Conservation (phyloP, 2,113 vertebrate genomes). For the Cisticola juncidis region DNA sequence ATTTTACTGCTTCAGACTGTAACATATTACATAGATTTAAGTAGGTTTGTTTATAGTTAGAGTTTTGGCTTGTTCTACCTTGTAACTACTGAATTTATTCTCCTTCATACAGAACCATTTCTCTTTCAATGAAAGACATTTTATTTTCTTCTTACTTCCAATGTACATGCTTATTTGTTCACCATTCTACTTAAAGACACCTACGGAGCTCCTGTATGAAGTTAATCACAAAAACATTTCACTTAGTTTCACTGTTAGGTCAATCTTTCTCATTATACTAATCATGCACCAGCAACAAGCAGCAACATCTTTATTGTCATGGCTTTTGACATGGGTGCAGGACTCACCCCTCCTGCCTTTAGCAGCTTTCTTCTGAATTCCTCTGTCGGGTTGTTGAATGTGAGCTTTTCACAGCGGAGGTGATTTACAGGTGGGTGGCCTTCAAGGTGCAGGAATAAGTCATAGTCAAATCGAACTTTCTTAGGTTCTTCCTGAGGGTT, state of each 20-base stretch:
- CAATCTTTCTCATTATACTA: not conserved
- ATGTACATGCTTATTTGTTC: not conserved
- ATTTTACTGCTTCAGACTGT: not conserved
- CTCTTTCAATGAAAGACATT: not conserved
- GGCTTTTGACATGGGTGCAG: slow-evolving; percentile 6
- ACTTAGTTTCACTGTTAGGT: not conserved
- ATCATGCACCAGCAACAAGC: not conserved
- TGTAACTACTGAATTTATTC: not conserved
- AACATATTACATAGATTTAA: not conserved
- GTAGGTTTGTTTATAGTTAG: not conserved
- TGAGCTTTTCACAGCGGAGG: slow-evolving; percentile 90
- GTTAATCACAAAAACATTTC: not conserved
- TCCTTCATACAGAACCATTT: not conserved
- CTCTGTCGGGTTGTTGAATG: slow-evolving; percentile 90
- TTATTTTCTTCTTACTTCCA: not conserved
- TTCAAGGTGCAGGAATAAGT: slow-evolving; percentile 91
- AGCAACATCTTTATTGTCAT: not conserved
- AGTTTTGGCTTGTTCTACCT: not conserved
- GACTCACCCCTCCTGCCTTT: slow-evolving; percentile 87
- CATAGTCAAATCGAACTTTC: slow-evolving; percentile 93
- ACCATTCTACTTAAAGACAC: slow-evolving; percentile 11
- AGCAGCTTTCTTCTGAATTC: slow-evolving; percentile 89
- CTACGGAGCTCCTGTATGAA: not conserved
- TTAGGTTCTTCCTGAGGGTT: slow-evolving; percentile 87
- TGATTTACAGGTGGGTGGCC: slow-evolving; percentile 92